Percentiles rank a stretch among this genome's conserved stretches.
Conservation (phyloP, 2,888 invertebrate species). For the Cantharis nigra region DNA sequence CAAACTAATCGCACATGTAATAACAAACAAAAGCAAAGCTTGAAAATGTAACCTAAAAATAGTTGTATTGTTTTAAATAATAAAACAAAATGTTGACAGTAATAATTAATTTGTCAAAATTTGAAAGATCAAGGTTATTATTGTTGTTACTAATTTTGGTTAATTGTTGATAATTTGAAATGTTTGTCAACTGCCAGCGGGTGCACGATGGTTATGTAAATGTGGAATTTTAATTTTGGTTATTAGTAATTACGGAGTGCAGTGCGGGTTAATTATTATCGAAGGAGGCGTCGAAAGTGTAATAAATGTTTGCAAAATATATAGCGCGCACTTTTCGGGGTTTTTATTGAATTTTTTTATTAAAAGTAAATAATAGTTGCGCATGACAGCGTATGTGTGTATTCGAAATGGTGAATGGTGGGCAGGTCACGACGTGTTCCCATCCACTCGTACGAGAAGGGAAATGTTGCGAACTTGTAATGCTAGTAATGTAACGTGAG, state of each 20-base stretch:
- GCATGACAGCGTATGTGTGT: conserved; percentile 38
- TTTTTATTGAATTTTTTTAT: conserved; percentile 26
- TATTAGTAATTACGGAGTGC: not conserved
- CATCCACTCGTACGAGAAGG: conserved; percentile 58
- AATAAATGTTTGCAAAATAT: not conserved
- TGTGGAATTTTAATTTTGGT: not conserved
- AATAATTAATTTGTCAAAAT: no score
- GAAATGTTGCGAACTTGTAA: conserved; percentile 51
- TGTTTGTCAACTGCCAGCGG: not conserved
- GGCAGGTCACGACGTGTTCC: conserved; percentile 39
- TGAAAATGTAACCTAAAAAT: not conserved
- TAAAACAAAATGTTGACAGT: not conserved
- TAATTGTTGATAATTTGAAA: not conserved
- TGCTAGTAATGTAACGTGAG: conserved; percentile 36
- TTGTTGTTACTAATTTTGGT: not conserved
- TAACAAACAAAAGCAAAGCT: not conserved
- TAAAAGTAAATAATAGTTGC: conserved; percentile 34
- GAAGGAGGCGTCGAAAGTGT: not conserved
- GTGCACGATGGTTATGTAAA: not conserved
- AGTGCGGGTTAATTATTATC: not conserved
- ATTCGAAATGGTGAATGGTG: conserved; percentile 45
- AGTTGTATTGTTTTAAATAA: not conserved
- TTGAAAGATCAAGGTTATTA: not conserved
- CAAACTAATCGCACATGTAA: no score
- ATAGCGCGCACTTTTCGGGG: not conserved